A percentile compares a stretch with the other conserved stretches of the same genome.
Conservation (phyloP, 2,888 invertebrate genomes). For the Trachelus stipa region DNA sequence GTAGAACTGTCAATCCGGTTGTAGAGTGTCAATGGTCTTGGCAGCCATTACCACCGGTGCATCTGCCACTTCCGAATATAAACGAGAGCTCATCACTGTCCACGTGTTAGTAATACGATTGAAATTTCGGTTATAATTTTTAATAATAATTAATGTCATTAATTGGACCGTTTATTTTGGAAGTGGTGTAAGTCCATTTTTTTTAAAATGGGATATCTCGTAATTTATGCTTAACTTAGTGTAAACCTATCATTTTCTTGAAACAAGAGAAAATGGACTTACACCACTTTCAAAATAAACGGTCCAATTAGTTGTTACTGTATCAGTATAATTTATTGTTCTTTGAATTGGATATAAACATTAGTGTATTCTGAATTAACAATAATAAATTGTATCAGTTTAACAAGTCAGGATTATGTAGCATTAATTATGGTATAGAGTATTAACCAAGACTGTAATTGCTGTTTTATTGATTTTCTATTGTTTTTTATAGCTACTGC, state of each 20-base stretch:
- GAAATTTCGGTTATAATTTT: not conserved
- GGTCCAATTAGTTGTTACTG: too few species aligned
- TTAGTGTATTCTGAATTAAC: not conserved
- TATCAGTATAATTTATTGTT: too few species aligned
- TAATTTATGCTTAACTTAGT: too few species aligned
- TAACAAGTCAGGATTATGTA: not conserved
- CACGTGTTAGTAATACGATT: slow-evolving; percentile 21
- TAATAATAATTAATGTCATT: too few species aligned
- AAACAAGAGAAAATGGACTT: too few species aligned
- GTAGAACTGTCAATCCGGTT: slow-evolving; percentile 55
- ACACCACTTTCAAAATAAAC: too few species aligned
- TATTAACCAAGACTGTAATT: not conserved
- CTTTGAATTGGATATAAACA: not conserved
- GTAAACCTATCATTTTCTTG: too few species aligned
- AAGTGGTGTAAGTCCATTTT: too few species aligned
- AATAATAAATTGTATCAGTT: not conserved
- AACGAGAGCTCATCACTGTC: slow-evolving; percentile 37
- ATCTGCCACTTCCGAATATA: slow-evolving; percentile 57
- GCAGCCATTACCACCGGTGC: slow-evolving; percentile 56
- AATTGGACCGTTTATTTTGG: too few species aligned
- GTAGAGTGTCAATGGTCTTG: slow-evolving; percentile 63
- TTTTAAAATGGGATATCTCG: too few species aligned
- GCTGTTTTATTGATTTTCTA: not conserved
- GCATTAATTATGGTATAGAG: not conserved
- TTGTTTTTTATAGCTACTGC: slow-evolving; percentile 38